A percentile compares a stretch with the other conserved stretches of the same genome.
Conservation (phyloP, 2,113 vertebrate species). For the Stegostoma tigrinum region DNA sequence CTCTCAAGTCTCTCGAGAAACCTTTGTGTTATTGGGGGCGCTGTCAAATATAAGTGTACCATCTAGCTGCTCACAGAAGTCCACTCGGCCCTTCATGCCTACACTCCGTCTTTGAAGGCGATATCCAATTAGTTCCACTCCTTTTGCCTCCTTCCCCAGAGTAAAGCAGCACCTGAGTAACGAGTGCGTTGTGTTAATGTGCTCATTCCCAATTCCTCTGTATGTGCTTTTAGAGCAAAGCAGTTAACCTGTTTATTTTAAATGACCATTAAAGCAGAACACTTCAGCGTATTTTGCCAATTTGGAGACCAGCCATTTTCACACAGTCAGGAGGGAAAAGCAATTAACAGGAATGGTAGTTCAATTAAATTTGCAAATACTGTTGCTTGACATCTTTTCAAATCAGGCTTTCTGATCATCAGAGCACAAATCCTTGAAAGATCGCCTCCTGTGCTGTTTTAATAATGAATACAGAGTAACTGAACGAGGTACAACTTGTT, state of each 20-base stretch:
- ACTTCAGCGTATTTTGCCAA: background rate
- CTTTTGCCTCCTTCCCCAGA: background rate
- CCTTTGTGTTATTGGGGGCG: too few species aligned
- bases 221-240: background rate
- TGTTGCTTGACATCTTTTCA: background rate
- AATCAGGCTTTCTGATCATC: background rate
- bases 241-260: background rate
- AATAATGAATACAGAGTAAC: background rate
- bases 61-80: too few species aligned
- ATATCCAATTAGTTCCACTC: background rate
- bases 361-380: background rate
- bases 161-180: background rate
- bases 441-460: background rate
- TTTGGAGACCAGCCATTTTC: background rate
- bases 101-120: background rate
- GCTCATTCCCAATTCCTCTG: background rate
- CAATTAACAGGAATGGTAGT: background rate
- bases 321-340: background rate
- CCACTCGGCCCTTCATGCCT: too few species aligned
- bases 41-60: too few species aligned
- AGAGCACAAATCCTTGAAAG: background rate
- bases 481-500: background rate
- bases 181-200: background rate
- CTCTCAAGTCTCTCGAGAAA: too few species aligned
- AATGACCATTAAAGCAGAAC: background rate